Evolutionary conservation across 2,888 invertebrate genomes (phyloP).

Genomic region (Nezara viridula): DNA sequence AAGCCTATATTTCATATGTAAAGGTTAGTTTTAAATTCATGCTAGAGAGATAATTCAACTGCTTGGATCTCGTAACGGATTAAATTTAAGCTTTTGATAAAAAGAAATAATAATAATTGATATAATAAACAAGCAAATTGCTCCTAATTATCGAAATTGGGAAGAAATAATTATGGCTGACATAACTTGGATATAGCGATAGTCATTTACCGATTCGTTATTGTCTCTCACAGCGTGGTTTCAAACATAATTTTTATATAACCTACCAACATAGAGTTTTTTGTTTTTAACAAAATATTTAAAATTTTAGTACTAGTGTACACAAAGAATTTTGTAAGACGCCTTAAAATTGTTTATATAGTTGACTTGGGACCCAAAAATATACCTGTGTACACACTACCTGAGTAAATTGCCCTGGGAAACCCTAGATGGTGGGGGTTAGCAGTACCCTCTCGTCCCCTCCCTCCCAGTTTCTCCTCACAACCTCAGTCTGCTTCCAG

Average conservation of each 20-base stretch:
- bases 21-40: not conserved
- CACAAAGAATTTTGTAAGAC: not conserved
- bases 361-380: not conserved
- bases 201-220: not conserved
- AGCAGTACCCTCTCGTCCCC: not conserved
- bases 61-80: not conserved
- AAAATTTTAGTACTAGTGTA: not conserved
- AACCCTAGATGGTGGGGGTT: constrained; percentile 45
- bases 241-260: not conserved
- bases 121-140: not conserved
- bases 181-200: not conserved
- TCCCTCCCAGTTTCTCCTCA: not conserved
- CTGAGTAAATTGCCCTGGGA: constrained; percentile 47
- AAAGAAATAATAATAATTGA: not conserved
- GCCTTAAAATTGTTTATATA: not conserved
- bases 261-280: not conserved
- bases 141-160: not conserved
- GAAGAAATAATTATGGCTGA: not conserved
- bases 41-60: not conserved
- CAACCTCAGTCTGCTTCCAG: not conserved
- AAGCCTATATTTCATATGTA: not conserved
- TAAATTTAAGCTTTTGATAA: not conserved
- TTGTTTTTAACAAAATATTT: not conserved
- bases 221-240: not conserved
- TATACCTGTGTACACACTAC: not conserved